Conservation (phyloP, 2,888 invertebrate species). For the Girardia tigrina region DNA sequence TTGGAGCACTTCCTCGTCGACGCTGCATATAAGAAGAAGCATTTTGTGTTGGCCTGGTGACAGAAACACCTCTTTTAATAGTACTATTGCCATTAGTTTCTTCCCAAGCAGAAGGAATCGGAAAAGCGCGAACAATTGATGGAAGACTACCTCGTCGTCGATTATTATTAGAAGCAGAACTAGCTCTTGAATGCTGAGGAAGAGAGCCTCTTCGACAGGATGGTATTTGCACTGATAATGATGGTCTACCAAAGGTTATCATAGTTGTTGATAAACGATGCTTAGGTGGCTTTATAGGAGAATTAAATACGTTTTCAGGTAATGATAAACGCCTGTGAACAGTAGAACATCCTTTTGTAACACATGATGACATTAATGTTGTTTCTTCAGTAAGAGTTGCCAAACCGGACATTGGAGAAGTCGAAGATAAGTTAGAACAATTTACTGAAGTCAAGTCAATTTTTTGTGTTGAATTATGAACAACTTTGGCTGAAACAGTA, state of each 20-base stretch:
- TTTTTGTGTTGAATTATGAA: not conserved
- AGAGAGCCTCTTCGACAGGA: constrained; percentile 11
- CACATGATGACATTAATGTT: not conserved
- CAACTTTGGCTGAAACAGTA: not conserved
- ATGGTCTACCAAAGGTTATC: constrained; percentile 1
- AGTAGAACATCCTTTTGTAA: not conserved
- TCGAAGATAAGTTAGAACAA: not conserved
- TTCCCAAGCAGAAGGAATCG: constrained; percentile 1
- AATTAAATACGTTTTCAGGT: not conserved
- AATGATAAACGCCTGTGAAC: not conserved
- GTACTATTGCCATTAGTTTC: not conserved
- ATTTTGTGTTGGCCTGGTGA: not conserved
- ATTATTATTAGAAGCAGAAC: not conserved
- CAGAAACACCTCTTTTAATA: not conserved
- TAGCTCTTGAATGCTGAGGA: not conserved
- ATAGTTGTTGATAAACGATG: constrained; percentile 1
- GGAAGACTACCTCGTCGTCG: constrained; percentile 17
- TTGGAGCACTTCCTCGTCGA: not conserved
- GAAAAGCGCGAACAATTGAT: not conserved
- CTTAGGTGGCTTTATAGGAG: not conserved
- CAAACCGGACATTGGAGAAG: not conserved
- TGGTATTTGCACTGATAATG: not conserved
- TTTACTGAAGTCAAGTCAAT: not conserved
- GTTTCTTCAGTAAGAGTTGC: constrained; percentile 1
- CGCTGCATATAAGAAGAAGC: not conserved